Conservation (phyloP, 2,888 invertebrate species). For the Eilema caniola region DNA sequence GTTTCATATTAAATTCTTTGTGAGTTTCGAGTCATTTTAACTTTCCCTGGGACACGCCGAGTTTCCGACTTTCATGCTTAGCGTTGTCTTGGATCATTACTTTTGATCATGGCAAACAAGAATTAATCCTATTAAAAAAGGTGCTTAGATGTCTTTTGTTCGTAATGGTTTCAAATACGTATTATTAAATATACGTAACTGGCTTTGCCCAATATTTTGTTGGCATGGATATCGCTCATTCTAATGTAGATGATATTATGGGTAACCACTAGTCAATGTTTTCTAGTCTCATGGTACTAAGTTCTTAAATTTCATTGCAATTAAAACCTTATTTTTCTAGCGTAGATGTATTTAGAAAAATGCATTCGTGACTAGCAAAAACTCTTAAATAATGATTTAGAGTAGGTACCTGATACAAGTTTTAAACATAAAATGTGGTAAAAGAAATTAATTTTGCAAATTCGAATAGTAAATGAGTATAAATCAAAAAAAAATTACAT, state of each 20-base stretch:
- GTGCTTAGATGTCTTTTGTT: not conserved
- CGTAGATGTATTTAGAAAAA: not conserved
- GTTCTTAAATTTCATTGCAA: not conserved
- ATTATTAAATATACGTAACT: not conserved
- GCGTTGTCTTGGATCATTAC: not conserved
- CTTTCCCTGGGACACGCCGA: not conserved
- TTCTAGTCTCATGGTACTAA: not conserved
- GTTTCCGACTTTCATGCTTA: not conserved
- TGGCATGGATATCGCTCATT: not conserved
- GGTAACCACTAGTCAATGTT: not conserved
- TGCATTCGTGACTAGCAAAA: constrained; percentile 10
- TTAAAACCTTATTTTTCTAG: not conserved
- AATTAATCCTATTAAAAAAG: constrained; percentile 4
- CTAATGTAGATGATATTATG: not conserved
- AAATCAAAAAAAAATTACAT: constrained; percentile 59
- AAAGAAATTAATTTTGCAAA: constrained; percentile 39
- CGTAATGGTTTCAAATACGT: not conserved
- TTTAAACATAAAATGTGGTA: constrained; percentile 30
- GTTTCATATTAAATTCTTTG: not conserved
- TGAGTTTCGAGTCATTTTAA: constrained; percentile 2
- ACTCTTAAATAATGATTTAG: constrained; percentile 22
- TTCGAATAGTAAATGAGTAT: constrained; percentile 49
- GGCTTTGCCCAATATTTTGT: not conserved
- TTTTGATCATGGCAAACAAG: constrained; percentile 1
- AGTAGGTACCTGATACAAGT: constrained; percentile 48